Base-by-base conservation (phyloP, 1,140 invertebrate species). In the Ips nitidus region DNA sequence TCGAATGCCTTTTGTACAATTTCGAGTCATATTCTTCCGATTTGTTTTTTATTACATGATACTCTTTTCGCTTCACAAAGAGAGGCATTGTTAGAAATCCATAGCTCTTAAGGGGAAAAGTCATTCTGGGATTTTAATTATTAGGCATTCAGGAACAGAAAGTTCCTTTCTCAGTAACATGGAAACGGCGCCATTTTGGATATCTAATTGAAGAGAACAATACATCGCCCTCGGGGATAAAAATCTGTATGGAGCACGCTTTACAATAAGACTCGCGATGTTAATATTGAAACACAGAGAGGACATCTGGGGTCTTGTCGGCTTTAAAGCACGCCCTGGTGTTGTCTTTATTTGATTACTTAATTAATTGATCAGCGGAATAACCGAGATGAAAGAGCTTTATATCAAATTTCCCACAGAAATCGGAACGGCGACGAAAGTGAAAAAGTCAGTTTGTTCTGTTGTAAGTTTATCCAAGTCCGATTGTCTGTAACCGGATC, bases 41-140 rank as follows among this genome's bases (percentile, higher is more conserved):
- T 66, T 56, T 66, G 64, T 66, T 65, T 66, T 65, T 66, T 66
- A 66, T 66, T 57, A 66, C 64, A 66, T 66, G 64, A 66, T 66
- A 66, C 53, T 66, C 55, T 66, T 66, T 66, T 58, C 39, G 42
- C 50, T 39, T 7, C 64, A 66, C 64, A 66, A 66, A 66, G 53
- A 22, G 22, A 43, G 22, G 53, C 55, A 66, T 66, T 66, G 64
- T 66, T 66, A 50, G 53, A 50, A 66, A 43, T 56, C 41, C 37
- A 47, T 58, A 22, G 64, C 53, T 56, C 53, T 66, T 66, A 57
- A 66, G 64, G 55, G 43, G 41, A 47, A 52, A 66, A 57, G 64
- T 57, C 52, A 50, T 66, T 57, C 36, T n/a, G 55, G 37, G 64
- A 58, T 58, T 66, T 66, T 66, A 66, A 66, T 66, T 57, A 66